These are phyloP conservation scores for Puffinus mauretanicus DNA, from an alignment of 2,113 vertebrate genomes.

Conservation along the genomic window DNA sequence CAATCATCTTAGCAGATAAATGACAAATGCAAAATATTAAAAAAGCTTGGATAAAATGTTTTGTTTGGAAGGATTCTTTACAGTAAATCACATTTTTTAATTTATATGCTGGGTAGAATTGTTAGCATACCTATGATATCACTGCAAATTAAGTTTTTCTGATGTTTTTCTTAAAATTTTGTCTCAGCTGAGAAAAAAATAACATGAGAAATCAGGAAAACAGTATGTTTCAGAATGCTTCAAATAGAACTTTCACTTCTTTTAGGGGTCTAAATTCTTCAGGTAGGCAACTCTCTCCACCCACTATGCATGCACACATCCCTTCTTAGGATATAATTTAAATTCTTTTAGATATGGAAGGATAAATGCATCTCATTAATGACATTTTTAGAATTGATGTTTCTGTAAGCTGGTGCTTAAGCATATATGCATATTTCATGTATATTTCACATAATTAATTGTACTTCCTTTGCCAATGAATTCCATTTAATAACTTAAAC, in stretches of 20 bases:
- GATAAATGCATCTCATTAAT: not conserved
- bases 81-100: constrained; percentile 22
- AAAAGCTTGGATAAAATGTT: not conserved
- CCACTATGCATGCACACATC: not conserved
- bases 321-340: not conserved
- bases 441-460: not conserved
- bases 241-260: not conserved
- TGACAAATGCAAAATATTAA: constrained; percentile 47
- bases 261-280: not conserved
- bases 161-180: not conserved
- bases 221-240: not conserved
- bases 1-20: constrained; percentile 50
- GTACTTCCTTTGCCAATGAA: not conserved
- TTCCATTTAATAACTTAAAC: not conserved
- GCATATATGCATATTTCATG: not conserved
- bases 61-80: not conserved
- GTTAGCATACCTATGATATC: not conserved
- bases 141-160: not conserved
- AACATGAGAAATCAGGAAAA: not conserved
- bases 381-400: not conserved
- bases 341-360: not conserved
- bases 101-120: not conserved
- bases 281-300: not conserved
- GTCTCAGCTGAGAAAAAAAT: not conserved
- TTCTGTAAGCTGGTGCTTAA: not conserved